Conservation (phyloP, 2,797 vertebrate genomes). For the Aldrovandia affinis region DNA sequence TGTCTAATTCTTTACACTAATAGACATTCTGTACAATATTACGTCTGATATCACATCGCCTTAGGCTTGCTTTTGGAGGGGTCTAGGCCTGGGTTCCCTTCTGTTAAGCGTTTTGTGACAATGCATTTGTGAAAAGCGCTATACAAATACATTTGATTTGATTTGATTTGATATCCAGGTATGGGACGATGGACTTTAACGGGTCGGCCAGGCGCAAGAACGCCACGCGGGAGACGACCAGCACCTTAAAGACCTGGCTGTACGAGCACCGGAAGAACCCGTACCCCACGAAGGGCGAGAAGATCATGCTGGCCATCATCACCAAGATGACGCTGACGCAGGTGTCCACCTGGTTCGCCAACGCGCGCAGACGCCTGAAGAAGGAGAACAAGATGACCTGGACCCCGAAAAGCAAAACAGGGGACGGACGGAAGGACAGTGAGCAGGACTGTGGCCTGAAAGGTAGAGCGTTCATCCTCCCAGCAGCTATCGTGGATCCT, state of each 20-base stretch:
- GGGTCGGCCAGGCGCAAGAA: slow-evolving; percentile 88
- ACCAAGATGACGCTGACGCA: slow-evolving; percentile 91
- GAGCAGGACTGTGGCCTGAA: slow-evolving; percentile 69
- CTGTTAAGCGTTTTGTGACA: too few species aligned
- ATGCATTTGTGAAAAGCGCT: too few species aligned
- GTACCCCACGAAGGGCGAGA: slow-evolving; percentile 87
- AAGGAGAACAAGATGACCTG: slow-evolving; percentile 92
- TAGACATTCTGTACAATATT: too few species aligned
- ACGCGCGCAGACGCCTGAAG: slow-evolving; percentile 82
- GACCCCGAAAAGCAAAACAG: slow-evolving; percentile 91
- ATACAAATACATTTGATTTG: too few species aligned
- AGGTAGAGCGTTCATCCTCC: slow-evolving; percentile 57
- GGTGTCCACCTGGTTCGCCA: slow-evolving; percentile 90
- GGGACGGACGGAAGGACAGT: slow-evolving; percentile 84
- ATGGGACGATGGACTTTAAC: slow-evolving; percentile 85
- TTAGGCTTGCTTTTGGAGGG: too few species aligned
- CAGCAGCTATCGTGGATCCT: not conserved
- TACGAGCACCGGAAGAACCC: slow-evolving; percentile 89
- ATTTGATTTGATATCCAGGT: slow-evolving; percentile 80
- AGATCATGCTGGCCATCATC: slow-evolving; percentile 91
- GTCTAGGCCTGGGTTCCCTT: too few species aligned
- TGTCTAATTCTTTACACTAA: not conserved
- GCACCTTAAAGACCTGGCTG: slow-evolving; percentile 94
- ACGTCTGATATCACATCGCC: too few species aligned
- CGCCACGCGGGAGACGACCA: slow-evolving; percentile 91